Evolutionary conservation across 2,113 vertebrate species (phyloP), one percentile per base, ranked within the genome.

Genomic region (Raja brachyura): DNA sequence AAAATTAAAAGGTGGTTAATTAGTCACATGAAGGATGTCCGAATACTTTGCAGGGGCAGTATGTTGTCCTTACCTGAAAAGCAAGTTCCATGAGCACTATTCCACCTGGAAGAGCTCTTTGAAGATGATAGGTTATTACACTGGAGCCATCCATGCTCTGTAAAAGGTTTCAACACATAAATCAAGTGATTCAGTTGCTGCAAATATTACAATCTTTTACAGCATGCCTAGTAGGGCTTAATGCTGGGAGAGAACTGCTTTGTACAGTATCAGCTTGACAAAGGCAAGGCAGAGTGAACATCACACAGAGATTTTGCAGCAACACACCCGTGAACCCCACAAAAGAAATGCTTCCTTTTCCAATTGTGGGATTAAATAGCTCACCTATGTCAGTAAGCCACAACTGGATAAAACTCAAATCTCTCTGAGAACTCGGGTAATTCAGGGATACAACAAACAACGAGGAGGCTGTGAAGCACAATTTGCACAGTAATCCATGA

Each of bases 31-130:
- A 92, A 88, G 39, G 28, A 54, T 28, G 9, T 5, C 31, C 22
- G 76, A 79, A 9, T 48, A 1, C 20, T 68, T 68, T 73, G 66
- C 20, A 70, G 25, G 7, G 7, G 73, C 25, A 68, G 31, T 68
- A 54, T 3, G 5, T 20, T 20, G n/a, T 73, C 33, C 94, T 95
- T 93, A 99, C 98, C 98, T 99, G 98, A 95, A 99, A 99, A 81
- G 98, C 96, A 95, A 99, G 95, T 93, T 99, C 99, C 97, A 99
- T 99, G 75, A 99, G 94, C 93, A 99, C 98, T 68, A 99, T 98
- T 16, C 99, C 99, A 25, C 98, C 99, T 0, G 98, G 99, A 93
- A 99, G 96, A 28, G 98, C 98, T 95, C 98, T 97, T 96, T 99
- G 98, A 48, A 99, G 97, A 95, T 99, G 97, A 93, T 98, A 99